Conservation (phyloP, 2,113 vertebrate genomes). For the Pipra filicauda region DNA sequence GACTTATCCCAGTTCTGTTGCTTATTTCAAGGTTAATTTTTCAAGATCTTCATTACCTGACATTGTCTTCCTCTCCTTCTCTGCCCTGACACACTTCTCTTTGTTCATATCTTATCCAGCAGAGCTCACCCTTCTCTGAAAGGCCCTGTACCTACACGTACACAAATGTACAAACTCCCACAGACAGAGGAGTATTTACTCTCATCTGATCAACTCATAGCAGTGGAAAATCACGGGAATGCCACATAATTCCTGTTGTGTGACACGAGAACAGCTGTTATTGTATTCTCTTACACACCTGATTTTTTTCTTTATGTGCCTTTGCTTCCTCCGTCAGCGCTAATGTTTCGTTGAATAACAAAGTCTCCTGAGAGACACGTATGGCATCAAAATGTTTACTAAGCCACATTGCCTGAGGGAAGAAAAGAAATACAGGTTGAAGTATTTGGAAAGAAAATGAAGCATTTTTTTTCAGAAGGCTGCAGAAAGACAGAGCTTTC, state of each 20-base stretch:
- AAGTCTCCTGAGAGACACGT: slow-evolving; percentile 61
- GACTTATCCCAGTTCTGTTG: not conserved
- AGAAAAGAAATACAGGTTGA: not conserved
- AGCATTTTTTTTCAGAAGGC: slow-evolving; percentile 43
- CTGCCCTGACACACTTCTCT: not conserved
- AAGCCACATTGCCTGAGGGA: slow-evolving; percentile 78
- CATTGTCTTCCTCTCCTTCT: not conserved
- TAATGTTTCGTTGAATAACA: slow-evolving; percentile 55
- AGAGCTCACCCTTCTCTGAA: not conserved
- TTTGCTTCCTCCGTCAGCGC: not conserved
- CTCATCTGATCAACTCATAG: not conserved
- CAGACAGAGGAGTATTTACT: not conserved
- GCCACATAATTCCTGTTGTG: not conserved
- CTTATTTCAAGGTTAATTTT: not conserved
- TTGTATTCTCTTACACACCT: slow-evolving; percentile 64
- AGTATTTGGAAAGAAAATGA: not conserved
- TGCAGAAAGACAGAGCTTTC: slow-evolving; percentile 10
- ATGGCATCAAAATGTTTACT: slow-evolving; percentile 72
- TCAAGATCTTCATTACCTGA: not conserved
- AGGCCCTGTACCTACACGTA: not conserved
- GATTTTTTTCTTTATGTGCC: not conserved
- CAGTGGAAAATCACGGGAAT: slow-evolving; percentile 1
- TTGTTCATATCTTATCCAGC: not conserved
- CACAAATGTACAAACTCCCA: not conserved
- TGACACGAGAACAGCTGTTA: not conserved